Evolutionary conservation across 2,888 invertebrate genomes (phyloP), one percentile per base, ranked within the genome.

Genomic region (Ceramica pisi): DNA sequence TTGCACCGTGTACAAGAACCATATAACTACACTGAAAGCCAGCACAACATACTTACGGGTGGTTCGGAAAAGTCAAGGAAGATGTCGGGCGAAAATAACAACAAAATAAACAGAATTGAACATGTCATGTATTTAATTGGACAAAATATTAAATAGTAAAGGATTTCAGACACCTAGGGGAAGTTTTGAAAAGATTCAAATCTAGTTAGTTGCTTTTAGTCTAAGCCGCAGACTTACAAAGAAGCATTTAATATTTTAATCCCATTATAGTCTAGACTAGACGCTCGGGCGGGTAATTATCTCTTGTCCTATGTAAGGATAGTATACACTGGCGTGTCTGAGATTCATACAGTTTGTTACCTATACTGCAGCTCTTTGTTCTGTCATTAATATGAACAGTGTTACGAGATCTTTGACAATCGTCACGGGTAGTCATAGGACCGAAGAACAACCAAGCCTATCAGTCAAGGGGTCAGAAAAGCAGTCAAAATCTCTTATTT

Each of bases 221-320:
- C 21, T 38, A 64, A 66, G 57, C 57, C 12, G 50, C 46, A 67
- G 59, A 75, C 75, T 26, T 50, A 46, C 44, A 67, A 75, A 50
- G 31, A 26, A 44, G 21, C 26, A 12, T 5, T 61, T 60, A 31
- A 31, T 31, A 31, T 31, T 31, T 31, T 31, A 62, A 62, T 69
- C 38, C 9, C 6, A 44, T 75, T 50, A 71, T 5, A n/a, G 71
- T 71, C 63, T 71, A 78, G 63, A 71, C 71, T 14, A 21, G 50
- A 26, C 35, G 3, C 21, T 19, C 5, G 63, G 21, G 46, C n/a
- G n/a, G 19, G 19, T 57, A 38, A n/a, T 35, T 66, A 19, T 16
- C 9, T 62, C 21, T 21, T 35, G 35, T 38, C 6, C 35, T 46
- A 38, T 21, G 12, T 21, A 14, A 14, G 8, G 19, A 2, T 10